Evolutionary conservation across 2,888 invertebrate species (phyloP).

Genomic region (Polylopha cassiicola): DNA sequence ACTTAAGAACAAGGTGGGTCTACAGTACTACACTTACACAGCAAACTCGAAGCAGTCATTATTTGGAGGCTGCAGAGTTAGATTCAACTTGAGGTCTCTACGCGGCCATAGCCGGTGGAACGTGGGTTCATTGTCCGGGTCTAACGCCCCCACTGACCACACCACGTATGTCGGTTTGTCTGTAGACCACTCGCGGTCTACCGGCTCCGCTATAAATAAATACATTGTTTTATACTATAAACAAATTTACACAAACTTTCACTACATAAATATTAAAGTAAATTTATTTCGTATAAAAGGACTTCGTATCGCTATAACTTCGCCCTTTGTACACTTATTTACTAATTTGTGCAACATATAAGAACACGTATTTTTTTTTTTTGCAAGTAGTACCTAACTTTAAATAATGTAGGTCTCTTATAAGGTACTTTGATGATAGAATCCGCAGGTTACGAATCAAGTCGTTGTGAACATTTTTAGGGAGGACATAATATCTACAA

Average conservation of each 20-base stretch:
- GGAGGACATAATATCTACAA: too few relatives aligned
- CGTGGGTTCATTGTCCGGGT: slow-evolving; percentile 85
- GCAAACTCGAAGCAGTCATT: slow-evolving; percentile 88
- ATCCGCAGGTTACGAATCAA: too few relatives aligned
- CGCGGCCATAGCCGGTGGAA: slow-evolving; percentile 90
- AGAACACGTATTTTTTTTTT: too few relatives aligned
- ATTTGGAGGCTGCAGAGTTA: slow-evolving; percentile 79
- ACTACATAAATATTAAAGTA: too few relatives aligned
- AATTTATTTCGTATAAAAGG: too few relatives aligned
- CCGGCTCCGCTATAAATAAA: slow-evolving; percentile 80
- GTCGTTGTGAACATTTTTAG: too few relatives aligned
- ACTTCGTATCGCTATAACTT: too few relatives aligned
- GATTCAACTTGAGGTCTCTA: slow-evolving; percentile 80
- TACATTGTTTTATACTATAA: not conserved
- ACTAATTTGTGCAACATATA: too few relatives aligned
- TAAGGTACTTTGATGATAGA: too few relatives aligned
- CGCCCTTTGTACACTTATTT: too few relatives aligned
- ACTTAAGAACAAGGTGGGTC: not conserved
- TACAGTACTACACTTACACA: slow-evolving; percentile 43
- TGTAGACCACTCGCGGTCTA: slow-evolving; percentile 84
- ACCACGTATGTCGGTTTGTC: slow-evolving; percentile 82
- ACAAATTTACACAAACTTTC: not conserved
- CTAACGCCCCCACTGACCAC: slow-evolving; percentile 91
- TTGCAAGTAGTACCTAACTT: too few relatives aligned
- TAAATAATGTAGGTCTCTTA: too few relatives aligned